Conservation (phyloP, 2,113 vertebrate genomes). For the Sterrhoptilus dennistouni region DNA sequence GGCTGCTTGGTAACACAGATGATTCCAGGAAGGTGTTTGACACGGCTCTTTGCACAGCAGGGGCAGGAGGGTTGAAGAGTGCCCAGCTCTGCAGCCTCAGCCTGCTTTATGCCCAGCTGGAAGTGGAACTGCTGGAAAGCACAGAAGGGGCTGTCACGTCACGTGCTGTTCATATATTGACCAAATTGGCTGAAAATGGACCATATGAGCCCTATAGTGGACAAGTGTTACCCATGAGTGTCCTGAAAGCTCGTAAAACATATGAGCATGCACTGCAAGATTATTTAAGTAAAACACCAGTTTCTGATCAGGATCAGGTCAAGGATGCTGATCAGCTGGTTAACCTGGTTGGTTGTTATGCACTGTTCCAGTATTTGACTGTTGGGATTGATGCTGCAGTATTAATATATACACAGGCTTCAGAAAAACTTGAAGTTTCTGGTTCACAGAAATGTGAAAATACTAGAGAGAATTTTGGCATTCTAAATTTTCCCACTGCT, state of each 20-base stretch:
- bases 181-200: constrained; percentile 77
- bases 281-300: constrained; percentile 34
- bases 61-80: constrained; percentile 71
- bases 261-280: constrained; percentile 80
- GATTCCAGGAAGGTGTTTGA: constrained; percentile 92
- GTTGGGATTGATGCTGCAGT: constrained; percentile 82
- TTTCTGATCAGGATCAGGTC: not conserved
- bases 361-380: constrained; percentile 94
- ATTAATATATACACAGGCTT: constrained; percentile 74
- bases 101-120: constrained; percentile 88
- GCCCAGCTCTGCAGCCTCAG: constrained; percentile 80
- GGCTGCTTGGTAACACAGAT: constrained; percentile 88
- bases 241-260: constrained; percentile 87
- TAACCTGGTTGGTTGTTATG: constrained; percentile 82
- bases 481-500: constrained; percentile 28
- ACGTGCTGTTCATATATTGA: constrained; percentile 80
- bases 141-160: constrained; percentile 32
- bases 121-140: constrained; percentile 71
- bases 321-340: constrained; percentile 25
- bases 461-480: not conserved
- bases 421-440: constrained; percentile 64
- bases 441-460: not conserved
- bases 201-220: constrained; percentile 66
- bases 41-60: constrained; percentile 74
- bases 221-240: constrained; percentile 71